Percentiles rank a stretch among this genome's conserved stretches.
phyloP scores from a whole-genome alignment of 1,140 invertebrate species.

The Habropoda laboriosa region DNA sequence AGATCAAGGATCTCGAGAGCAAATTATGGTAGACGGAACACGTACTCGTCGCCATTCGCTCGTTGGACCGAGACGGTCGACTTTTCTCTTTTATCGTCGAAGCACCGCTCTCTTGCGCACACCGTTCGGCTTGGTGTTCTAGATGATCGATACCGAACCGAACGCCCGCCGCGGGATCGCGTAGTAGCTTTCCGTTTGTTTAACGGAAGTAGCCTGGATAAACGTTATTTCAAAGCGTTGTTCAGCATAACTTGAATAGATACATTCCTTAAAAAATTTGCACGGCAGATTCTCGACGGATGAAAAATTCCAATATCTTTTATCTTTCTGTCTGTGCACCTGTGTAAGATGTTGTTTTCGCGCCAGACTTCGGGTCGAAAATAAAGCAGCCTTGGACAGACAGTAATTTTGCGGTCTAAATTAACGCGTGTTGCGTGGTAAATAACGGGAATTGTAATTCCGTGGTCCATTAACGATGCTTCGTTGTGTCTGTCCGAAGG shows the following conservation, averaged over 20 bases:
- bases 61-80: slow-evolving; percentile 27
- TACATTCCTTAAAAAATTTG: no score
- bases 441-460: neutral
- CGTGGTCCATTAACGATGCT: neutral
- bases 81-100: slow-evolving; percentile 21
- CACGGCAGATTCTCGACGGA: neutral
- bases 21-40: slow-evolving; percentile 4
- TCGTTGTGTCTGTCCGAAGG: no score
- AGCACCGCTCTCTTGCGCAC: slow-evolving; percentile 5
- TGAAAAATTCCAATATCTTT: neutral
- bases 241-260: no score
- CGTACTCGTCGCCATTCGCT: neutral
- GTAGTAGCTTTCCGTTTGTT: neutral
- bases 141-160: slow-evolving; percentile 13
- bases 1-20: neutral
- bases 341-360: neutral
- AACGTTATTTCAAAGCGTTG: slow-evolving; percentile 1
- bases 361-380: slow-evolving; percentile 9
- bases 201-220: neutral
- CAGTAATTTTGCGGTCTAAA: slow-evolving; percentile 29
- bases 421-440: slow-evolving; percentile 1
- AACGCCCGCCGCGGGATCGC: neutral
- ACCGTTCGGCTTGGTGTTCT: neutral
- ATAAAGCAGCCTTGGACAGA: slow-evolving; percentile 34
- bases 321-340: neutral